Base-by-base conservation (phyloP, 2,888 invertebrate species). In the Acleris sparsana region DNA sequence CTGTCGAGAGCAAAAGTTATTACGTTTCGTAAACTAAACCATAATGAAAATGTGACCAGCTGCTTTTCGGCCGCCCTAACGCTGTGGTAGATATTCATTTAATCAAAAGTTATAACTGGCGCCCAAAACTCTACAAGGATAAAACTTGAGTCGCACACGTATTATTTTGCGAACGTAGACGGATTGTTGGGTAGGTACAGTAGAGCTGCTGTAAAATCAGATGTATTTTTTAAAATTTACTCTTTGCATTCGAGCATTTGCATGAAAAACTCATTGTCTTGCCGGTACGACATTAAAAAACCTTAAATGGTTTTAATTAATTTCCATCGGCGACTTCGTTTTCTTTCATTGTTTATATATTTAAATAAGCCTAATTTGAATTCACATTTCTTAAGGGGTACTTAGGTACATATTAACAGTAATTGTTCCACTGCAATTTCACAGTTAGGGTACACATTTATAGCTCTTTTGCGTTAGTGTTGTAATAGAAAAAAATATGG, bases 251-350 rank as follows among this genome's bases (percentile, higher is more conserved):
- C 72, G 68, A 71, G 70, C 62, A 86, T 86, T 86, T 84, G 80
- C 86, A 85, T 86, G 71, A 83, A 80, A 84, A 83, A 70, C 75
- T 76, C 79, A 78, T 84, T 82, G 77, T 79, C 73, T 73, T 72
- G 66, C 62, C 69, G 74, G 61, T 68, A 65, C 70, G 63, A 71
- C 69, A 65, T 63, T 69, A 67, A 69, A 73, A 73, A 73, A 72
- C 63, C 62, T 55, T 68, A 72, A 75, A 70, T 70, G 72, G 70
- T 73, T 71, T 60, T 72, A 73, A 73, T 73, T 74, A 71, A 73
- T 74, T 74, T 73, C 71, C 71, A 72, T 72, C 66, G 69, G 64
- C 43, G 69, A 66, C 60, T 70, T 70, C 64, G 67, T 69, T 69
- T 62, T 69, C 51, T 62, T 62, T 69, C 65, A 62, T 68, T 68